Base-by-base conservation (phyloP, 1,140 invertebrate genomes). In the Oncopodura yosiiana region DNA sequence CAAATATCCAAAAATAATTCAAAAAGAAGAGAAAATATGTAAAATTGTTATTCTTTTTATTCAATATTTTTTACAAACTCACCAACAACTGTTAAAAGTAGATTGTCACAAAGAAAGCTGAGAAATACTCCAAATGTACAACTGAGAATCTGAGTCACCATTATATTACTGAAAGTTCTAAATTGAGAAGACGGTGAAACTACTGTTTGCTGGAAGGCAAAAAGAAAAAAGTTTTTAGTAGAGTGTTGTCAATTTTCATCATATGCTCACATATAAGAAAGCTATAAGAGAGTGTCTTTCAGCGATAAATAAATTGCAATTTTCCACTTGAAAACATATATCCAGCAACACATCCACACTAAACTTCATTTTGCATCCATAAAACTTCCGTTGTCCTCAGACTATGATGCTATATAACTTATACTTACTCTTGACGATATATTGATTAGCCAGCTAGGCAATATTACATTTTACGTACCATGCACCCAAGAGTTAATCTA, bases 21-120 rank as follows among this genome's bases (percentile, higher is more conserved):
- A n/a, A n/a, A n/a, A n/a, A n/a, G 2, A 48, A 21, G 27, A n/a
- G 14, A 41, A 44, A n/a, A n/a, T n/a, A n/a, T n/a, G n/a, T n/a
- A n/a, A n/a, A n/a, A n/a, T n/a, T n/a, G n/a, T n/a, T n/a, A n/a
- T n/a, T n/a, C n/a, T n/a, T n/a, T n/a, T n/a, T n/a, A n/a, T n/a
- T n/a, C n/a, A n/a, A n/a, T n/a, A n/a, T n/a, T n/a, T n/a, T n/a
- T n/a, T n/a, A n/a, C n/a, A n/a, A 57, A 74, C 81, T 81, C 74
- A 86, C 83, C 84, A 51, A 86, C 82, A 41, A 85, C 81, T 14
- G 84, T 86, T 19, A 86, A 69, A 11, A 86, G 71, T 52, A 85
- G 76, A 71, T 86, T 86, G 73, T 86, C 83, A 65, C 85, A 68
- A 56, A 86, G 74, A 53, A 85, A 74, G 24, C 80, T 79, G 34